phyloP scores from a whole-genome alignment of 23 tunicate genomes.

The Phallusia fumigata region DNA sequence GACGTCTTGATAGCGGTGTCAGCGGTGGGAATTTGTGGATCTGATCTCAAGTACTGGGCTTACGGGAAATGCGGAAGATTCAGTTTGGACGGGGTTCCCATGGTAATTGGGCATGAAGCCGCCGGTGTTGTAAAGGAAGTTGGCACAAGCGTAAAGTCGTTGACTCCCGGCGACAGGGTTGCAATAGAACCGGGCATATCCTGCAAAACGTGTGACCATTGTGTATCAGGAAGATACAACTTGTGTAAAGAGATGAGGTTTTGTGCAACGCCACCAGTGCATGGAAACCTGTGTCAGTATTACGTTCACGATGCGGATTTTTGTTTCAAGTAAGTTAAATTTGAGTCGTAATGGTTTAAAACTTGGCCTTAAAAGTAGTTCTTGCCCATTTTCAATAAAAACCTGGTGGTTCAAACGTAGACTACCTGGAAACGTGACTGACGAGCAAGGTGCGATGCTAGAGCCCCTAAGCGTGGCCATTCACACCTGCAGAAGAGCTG shows the following conservation, averaged over 20 bases:
- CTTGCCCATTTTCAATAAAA: no score
- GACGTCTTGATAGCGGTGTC: conserved; percentile 72
- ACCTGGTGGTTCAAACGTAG: conserved; percentile 1
- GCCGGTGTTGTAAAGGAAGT: conserved; percentile 59
- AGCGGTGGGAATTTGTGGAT: conserved; percentile 91
- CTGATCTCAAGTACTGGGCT: conserved; percentile 94
- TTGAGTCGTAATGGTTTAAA: no score
- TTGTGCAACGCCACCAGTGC: conserved; percentile 93
- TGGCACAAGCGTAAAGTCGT: conserved; percentile 54
- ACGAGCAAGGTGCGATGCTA: conserved; percentile 92
- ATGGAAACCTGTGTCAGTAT: conserved; percentile 83
- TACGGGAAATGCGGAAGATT: conserved; percentile 95
- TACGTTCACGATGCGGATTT: conserved; percentile 85
- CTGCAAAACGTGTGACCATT: conserved; percentile 73
- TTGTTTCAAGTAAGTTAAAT: conserved; percentile 73
- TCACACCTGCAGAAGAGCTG: conserved; percentile 82
- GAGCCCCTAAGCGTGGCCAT: conserved; percentile 97
- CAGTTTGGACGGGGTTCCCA: conserved; percentile 62
- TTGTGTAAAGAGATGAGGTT: conserved; percentile 79
- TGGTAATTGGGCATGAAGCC: conserved; percentile 96
- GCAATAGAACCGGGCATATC: conserved; percentile 94
- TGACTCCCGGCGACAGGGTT: conserved; percentile 76
- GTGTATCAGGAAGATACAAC: conserved; percentile 72
- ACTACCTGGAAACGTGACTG: conserved; percentile 54
- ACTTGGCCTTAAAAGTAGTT: no score